Conservation (phyloP, 1,140 invertebrate species). For the Melanaphis sacchari region DNA sequence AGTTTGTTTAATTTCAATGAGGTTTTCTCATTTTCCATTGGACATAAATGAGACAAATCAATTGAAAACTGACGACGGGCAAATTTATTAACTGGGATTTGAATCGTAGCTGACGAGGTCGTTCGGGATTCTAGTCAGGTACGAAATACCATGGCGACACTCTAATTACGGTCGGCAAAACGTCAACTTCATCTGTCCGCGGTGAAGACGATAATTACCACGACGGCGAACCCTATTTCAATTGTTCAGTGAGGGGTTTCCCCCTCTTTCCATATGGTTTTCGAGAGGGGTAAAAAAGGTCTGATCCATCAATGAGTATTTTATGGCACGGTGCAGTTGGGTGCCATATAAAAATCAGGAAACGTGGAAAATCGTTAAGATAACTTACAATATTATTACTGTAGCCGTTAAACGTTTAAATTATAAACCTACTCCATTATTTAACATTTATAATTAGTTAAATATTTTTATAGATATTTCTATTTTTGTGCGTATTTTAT, state of each 20-base stretch:
- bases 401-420: background rate
- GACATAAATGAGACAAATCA: conserved; percentile 24
- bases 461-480: background rate
- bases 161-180: conserved; percentile 56
- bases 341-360: background rate
- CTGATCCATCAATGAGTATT: conserved; percentile 22
- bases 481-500: background rate
- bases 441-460: background rate
- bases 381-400: too few relatives aligned
- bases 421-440: background rate
- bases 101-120: conserved; percentile 36
- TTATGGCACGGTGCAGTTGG: background rate
- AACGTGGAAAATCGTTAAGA: background rate
- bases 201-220: conserved; percentile 41
- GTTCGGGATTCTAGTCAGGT: conserved; percentile 53
- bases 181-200: conserved; percentile 44
- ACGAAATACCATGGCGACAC: conserved; percentile 33
- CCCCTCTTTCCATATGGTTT: background rate
- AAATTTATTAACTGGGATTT: conserved; percentile 54
- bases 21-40: background rate
- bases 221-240: conserved; percentile 15
- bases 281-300: conserved; percentile 12
- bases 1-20: background rate
- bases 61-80: conserved; percentile 10
- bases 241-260: conserved; percentile 25